These are phyloP conservation scores for Bombylius discolor DNA, from an alignment of 2,888 invertebrate genomes.

Conservation along the genomic window DNA sequence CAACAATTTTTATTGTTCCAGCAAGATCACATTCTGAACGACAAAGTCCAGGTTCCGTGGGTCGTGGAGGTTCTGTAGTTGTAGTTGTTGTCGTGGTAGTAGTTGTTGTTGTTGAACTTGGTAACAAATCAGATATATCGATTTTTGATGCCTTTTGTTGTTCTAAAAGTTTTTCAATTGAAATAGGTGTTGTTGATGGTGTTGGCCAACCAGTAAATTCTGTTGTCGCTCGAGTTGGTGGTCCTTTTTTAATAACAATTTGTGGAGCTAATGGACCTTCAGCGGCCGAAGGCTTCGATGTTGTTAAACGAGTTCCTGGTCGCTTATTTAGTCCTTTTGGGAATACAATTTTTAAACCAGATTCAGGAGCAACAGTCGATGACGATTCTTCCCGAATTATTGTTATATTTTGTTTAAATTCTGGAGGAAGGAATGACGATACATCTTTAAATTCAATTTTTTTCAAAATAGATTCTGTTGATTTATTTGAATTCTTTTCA, in stretches of 20 bases:
- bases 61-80: conserved; percentile 53
- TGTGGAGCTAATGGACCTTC: conserved; percentile 40
- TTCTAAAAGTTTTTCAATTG: conserved; percentile 67
- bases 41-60: conserved; percentile 69
- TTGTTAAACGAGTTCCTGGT: conserved; percentile 45
- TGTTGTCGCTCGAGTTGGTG: conserved; percentile 72
- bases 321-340: conserved; percentile 49
- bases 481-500: neutral
- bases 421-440: conserved; percentile 41
- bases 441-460: conserved; percentile 34
- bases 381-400: conserved; percentile 23
- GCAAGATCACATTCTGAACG: conserved; percentile 68
- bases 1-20: conserved; percentile 71
- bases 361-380: conserved; percentile 35
- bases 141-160: conserved; percentile 47
- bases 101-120: conserved; percentile 42
- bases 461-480: conserved; percentile 18
- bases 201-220: conserved; percentile 88
- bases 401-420: conserved; percentile 38
- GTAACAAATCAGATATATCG: conserved; percentile 37
- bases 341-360: conserved; percentile 56
- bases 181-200: conserved; percentile 73
- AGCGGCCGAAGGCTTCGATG: conserved; percentile 38
- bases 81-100: conserved; percentile 51
- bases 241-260: conserved; percentile 70